Evolutionary conservation across 2,113 vertebrate species (phyloP).

Genomic region (rat (Rattus norvegicus)): DNA sequence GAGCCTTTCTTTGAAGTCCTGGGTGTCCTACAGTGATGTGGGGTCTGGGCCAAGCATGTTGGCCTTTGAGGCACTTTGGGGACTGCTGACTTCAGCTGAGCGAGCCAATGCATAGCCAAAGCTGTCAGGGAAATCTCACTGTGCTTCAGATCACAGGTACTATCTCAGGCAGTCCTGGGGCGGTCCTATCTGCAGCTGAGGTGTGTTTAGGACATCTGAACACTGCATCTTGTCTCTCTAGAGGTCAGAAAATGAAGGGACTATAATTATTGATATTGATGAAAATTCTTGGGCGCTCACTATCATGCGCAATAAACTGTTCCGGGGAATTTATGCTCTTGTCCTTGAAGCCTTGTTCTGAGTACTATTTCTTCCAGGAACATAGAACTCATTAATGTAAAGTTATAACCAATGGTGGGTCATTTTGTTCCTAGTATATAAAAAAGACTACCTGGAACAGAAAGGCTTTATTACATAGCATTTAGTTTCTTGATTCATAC

Average conservation of each 20-base stretch:
- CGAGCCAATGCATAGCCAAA: background rate
- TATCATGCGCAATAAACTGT: background rate
- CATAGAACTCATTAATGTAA: background rate
- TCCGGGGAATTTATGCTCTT: background rate
- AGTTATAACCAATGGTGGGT: fast-evolving
- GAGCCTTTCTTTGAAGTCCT: constrained; percentile 84
- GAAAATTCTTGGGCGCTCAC: background rate
- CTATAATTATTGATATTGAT: background rate
- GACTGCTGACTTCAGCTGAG: constrained; percentile 73
- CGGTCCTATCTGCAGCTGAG: too few species aligned
- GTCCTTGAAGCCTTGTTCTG: background rate
- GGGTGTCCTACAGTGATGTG: constrained; percentile 82
- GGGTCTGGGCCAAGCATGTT: constrained; percentile 81
- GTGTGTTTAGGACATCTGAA: background rate
- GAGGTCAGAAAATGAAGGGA: background rate
- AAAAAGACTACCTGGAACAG: too few species aligned
- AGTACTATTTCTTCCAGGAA: background rate
- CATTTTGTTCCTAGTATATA: too few species aligned
- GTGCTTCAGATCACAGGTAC: background rate
- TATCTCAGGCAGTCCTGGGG: fast-evolving
- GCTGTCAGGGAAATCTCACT: background rate
- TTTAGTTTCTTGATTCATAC: background rate
- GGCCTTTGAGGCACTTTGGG: constrained; percentile 76
- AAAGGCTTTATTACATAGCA: background rate
- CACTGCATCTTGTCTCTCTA: background rate